Percentiles rank a stretch among this genome's conserved stretches.
Conservation (phyloP, 2,113 vertebrate species). For the Odocoileus hemionus region DNA sequence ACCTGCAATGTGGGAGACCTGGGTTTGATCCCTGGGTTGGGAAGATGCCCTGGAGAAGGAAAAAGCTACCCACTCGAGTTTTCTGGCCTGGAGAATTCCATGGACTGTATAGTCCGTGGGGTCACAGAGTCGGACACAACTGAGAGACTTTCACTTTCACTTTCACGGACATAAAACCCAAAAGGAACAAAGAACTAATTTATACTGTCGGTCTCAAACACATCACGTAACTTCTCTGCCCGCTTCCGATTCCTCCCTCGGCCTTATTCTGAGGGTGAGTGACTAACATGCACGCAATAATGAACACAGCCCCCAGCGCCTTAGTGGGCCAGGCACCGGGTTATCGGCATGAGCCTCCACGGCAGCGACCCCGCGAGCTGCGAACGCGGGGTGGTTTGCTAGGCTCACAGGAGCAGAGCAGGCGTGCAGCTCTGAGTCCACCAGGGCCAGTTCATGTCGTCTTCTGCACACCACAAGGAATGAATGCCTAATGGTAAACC, state of each 20-base stretch:
- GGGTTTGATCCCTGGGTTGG: background rate
- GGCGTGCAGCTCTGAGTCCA: background rate
- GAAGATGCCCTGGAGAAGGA: background rate
- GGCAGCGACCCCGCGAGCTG: background rate
- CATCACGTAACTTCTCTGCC: background rate
- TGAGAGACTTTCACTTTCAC: background rate
- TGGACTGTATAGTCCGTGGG: background rate
- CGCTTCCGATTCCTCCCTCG: background rate
- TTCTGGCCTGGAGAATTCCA: background rate
- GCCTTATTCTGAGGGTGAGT: background rate
- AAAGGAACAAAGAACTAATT: background rate
- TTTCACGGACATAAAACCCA: background rate
- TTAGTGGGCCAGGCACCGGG: background rate
- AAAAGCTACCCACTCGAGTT: background rate
- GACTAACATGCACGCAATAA: background rate
- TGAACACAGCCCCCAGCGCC: background rate
- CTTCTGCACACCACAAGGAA: background rate
- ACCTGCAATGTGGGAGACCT: accelerated
- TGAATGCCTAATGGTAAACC: background rate
- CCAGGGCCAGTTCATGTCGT: background rate
- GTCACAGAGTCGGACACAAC: accelerated
- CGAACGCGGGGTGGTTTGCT: background rate
- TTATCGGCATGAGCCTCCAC: background rate
- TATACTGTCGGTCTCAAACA: background rate
- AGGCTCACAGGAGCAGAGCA: background rate